These are phyloP conservation scores for Pteromalus puparum DNA, from an alignment of 1,140 invertebrate genomes.

Conservation along the genomic window DNA sequence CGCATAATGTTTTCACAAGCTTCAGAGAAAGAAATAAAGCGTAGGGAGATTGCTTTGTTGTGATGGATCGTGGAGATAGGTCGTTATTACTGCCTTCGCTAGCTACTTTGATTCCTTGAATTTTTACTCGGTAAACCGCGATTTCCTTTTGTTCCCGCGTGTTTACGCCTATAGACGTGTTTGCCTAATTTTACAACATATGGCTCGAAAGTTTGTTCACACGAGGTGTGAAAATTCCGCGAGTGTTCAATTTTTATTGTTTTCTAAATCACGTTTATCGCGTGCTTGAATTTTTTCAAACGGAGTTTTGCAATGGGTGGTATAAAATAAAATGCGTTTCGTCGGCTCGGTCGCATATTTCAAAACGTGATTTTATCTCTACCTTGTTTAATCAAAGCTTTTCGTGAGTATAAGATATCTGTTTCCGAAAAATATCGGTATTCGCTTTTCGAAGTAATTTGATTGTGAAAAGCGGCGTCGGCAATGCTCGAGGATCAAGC, in stretches of 20 bases:
- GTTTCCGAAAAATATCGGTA: not conserved
- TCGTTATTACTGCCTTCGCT: not conserved
- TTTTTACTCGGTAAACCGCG: not conserved
- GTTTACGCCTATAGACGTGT: too few relatives aligned
- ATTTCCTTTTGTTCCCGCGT: not conserved
- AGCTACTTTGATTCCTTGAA: not conserved
- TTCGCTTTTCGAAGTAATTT: slow-evolving; percentile 4
- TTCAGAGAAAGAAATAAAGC: too few relatives aligned
- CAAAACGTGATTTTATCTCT: not conserved
- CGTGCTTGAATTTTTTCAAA: not conserved
- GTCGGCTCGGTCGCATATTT: too few relatives aligned
- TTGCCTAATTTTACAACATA: too few relatives aligned
- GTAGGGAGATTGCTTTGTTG: too few relatives aligned
- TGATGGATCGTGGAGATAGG: not conserved
- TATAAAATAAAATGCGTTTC: too few relatives aligned
- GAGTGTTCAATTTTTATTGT: too few relatives aligned
- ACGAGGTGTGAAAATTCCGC: too few relatives aligned
- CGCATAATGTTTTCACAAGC: not conserved
- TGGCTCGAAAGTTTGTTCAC: too few relatives aligned
- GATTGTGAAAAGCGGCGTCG: slow-evolving; percentile 3
- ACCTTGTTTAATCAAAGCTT: not conserved
- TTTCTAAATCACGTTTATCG: too few relatives aligned
- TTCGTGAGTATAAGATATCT: not conserved
- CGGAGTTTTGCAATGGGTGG: too few relatives aligned
- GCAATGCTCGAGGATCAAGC: slow-evolving; percentile 14